Percentiles rank a stretch among this genome's conserved stretches.
Conservation (phyloP, 2,113 vertebrate species). For the Oryzias woworae region DNA sequence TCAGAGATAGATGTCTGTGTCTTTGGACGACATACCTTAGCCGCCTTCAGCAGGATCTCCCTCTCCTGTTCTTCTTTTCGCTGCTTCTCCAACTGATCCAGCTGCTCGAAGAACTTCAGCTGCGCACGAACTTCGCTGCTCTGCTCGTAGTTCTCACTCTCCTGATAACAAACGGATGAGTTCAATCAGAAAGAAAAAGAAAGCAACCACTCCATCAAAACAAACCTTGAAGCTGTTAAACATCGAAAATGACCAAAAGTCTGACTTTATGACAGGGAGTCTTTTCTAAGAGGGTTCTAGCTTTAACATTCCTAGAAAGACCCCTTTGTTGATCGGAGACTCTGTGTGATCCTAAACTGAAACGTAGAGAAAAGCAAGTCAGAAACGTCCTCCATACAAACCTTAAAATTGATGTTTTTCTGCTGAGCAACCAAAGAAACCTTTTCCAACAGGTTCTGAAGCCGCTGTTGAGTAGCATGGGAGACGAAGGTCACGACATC, state of each 20-base stretch:
- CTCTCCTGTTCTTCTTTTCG: conserved; percentile 95
- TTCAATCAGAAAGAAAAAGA: no score
- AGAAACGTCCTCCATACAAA: conserved; percentile 21
- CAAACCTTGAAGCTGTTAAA: no score
- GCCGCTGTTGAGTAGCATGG: conserved; percentile 90
- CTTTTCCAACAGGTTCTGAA: conserved; percentile 90
- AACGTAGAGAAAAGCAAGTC: no score
- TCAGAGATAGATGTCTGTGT: not conserved
- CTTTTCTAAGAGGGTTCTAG: no score
- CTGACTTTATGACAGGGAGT: no score
- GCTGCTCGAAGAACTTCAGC: conserved; percentile 96
- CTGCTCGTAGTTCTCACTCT: conserved; percentile 90
- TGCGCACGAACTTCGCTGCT: conserved; percentile 89
- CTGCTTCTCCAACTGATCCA: conserved; percentile 96
- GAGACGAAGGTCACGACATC: conserved; percentile 93
- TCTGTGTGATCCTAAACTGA: not conserved
- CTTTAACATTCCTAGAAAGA: not conserved
- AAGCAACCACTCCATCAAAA: no score
- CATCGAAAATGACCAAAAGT: no score
- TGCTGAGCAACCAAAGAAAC: conserved; percentile 92
- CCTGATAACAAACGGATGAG: conserved; percentile 70
- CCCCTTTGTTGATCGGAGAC: no score
- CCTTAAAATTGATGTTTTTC: conserved; percentile 92
- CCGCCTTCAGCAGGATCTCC: conserved; percentile 95
- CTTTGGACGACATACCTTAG: conserved; percentile 81